Evolutionary conservation across 2,888 invertebrate species (phyloP).

Genomic region (Vesta saturnalis): DNA sequence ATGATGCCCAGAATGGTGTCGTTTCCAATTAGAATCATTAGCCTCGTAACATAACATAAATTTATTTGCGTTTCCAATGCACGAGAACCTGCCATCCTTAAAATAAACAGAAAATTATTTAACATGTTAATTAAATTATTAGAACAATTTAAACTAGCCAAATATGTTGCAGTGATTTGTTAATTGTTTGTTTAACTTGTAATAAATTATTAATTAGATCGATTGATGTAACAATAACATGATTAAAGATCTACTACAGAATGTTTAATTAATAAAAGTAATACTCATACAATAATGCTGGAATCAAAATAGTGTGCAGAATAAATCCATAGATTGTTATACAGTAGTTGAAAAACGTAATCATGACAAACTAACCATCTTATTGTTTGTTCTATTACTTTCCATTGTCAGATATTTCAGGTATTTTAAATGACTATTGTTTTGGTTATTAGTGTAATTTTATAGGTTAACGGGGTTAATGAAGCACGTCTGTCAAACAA

Average conservation of each 20-base stretch:
- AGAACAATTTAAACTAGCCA: slow-evolving; percentile 72
- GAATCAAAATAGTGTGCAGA: no score
- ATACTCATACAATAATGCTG: no score
- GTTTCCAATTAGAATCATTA: slow-evolving; percentile 91
- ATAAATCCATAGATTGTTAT: no score
- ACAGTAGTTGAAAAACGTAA: background rate
- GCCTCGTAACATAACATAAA: slow-evolving; percentile 86
- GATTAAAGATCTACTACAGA: slow-evolving; percentile 22
- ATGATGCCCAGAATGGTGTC: slow-evolving; percentile 57
- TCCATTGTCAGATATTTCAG: no score
- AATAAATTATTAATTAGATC: slow-evolving; percentile 97
- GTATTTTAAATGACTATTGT: no score
- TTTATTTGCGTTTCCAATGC: slow-evolving; percentile 81
- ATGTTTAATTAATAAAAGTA: background rate
- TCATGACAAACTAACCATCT: slow-evolving; percentile 70
- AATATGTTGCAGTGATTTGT: slow-evolving; percentile 93
- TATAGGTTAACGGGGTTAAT: no score
- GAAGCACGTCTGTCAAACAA: no score
- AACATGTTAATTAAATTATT: background rate
- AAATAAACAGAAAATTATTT: slow-evolving; percentile 22
- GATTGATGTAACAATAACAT: slow-evolving; percentile 82
- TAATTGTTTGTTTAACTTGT: slow-evolving; percentile 96
- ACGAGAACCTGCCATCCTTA: slow-evolving; percentile 90
- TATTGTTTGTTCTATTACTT: no score
- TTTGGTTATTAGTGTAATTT: no score